A percentile compares a stretch with the other conserved stretches of the same genome.
These are phyloP conservation scores for Biston betularia DNA, from an alignment of 2,888 invertebrate genomes.

Conservation along the genomic window DNA sequence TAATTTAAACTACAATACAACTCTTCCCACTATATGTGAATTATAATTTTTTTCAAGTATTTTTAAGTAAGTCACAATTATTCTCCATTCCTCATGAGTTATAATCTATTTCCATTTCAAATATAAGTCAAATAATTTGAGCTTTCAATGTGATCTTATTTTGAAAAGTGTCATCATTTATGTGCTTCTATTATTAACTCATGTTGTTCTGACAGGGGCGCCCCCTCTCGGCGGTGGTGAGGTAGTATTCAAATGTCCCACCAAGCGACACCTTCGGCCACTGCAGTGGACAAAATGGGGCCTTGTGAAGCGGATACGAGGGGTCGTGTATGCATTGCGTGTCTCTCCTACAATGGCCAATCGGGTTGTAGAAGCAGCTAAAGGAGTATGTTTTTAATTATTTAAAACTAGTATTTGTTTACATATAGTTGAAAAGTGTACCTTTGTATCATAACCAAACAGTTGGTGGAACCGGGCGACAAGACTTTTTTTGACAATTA, in stretches of 20 bases:
- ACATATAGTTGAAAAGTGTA: no score
- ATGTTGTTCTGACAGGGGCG: constrained; percentile 81
- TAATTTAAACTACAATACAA: no score
- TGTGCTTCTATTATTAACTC: not conserved
- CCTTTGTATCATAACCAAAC: no score
- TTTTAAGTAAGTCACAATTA: no score
- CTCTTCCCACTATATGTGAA: no score
- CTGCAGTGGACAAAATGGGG: constrained; percentile 93
- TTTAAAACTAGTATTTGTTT: not conserved
- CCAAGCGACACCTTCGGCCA: constrained; percentile 92
- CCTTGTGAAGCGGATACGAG: constrained; percentile 97
- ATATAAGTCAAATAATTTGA: no score
- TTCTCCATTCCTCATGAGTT: no score
- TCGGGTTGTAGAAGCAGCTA: constrained; percentile 96
- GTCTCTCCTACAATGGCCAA: constrained; percentile 98
- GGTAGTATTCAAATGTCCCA: constrained; percentile 95
- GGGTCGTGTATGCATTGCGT: constrained; percentile 94
- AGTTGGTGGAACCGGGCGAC: no score
- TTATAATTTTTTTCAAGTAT: no score
- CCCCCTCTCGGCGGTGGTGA: constrained; percentile 97
- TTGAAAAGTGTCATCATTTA: not conserved
- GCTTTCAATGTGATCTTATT: no score
- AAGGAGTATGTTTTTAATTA: constrained; percentile 85
- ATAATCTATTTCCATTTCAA: no score
- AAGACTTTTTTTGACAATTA: no score